Percentiles rank a stretch among this genome's conserved stretches.
phyloP scores from a whole-genome alignment of 2,797 vertebrate species.

The Hydrophis major region DNA sequence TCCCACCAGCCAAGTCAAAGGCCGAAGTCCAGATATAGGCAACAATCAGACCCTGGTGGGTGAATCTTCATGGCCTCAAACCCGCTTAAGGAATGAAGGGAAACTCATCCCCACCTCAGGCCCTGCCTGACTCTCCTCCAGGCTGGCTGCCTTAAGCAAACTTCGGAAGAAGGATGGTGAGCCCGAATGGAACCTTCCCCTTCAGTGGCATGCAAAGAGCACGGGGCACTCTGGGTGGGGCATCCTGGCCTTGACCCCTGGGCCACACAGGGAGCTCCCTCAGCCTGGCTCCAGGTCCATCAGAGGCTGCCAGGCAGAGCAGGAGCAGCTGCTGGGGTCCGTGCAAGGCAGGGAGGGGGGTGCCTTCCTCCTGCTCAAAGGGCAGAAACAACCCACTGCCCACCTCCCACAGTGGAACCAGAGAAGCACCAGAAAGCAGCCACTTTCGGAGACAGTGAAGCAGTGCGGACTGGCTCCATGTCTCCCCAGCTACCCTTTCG shows the following conservation, averaged over 20 bases:
- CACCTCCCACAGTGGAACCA: background rate
- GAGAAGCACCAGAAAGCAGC: background rate
- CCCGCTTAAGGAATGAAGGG: background rate
- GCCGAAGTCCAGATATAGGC: background rate
- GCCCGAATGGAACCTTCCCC: background rate
- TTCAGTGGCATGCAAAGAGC: background rate
- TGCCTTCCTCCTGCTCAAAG: background rate
- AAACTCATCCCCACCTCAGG: background rate
- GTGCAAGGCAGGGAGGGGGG: background rate
- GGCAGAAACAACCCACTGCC: background rate
- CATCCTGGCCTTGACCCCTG: background rate
- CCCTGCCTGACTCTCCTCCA: background rate
- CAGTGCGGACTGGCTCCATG: background rate
- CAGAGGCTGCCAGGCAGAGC: background rate
- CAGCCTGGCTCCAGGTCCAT: background rate
- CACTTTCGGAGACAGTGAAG: background rate
- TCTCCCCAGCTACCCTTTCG: background rate
- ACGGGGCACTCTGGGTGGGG: fast-evolving
- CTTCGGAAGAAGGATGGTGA: background rate
- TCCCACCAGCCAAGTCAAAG: background rate
- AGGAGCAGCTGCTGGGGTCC: background rate
- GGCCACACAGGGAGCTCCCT: background rate
- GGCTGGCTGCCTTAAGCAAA: background rate
- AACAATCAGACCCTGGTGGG: background rate
- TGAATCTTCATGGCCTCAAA: background rate